Conservation (phyloP, 2,113 vertebrate genomes). For the Ardeotis arabs region DNA sequence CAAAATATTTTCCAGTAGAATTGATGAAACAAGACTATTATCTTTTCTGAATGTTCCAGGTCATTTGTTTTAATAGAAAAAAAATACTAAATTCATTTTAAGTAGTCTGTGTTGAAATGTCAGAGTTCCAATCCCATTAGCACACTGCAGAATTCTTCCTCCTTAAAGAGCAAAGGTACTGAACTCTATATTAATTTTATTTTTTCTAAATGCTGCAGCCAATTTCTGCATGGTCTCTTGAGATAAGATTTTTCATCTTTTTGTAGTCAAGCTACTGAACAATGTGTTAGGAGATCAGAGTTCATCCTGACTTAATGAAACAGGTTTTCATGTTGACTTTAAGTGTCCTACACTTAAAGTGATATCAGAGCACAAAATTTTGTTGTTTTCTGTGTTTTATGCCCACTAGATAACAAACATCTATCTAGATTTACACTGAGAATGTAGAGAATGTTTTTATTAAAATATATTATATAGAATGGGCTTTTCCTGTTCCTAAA, state of each 20-base stretch:
- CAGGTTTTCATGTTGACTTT: neutral
- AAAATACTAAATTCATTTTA: conserved; percentile 18
- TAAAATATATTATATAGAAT: neutral
- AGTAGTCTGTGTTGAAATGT: conserved; percentile 29
- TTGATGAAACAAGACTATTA: neutral
- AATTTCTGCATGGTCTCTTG: neutral
- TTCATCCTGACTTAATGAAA: neutral
- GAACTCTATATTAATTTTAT: neutral
- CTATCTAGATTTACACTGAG: neutral
- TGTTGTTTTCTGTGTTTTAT: neutral
- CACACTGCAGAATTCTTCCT: neutral
- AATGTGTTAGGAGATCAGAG: neutral
- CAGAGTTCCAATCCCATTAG: conserved; percentile 6
- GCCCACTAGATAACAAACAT: neutral
- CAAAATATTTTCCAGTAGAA: conserved; percentile 39
- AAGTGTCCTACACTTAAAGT: neutral
- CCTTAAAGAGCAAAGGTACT: conserved; percentile 35
- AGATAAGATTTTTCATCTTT: neutral
- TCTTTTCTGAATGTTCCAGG: conserved; percentile 9
- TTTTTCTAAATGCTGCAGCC: neutral
- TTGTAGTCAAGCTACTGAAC: neutral
- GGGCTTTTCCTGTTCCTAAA: neutral
- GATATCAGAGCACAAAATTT: neutral
- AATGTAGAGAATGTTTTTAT: neutral
- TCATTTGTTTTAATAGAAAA: conserved; percentile 31